Evolutionary conservation across 1,140 invertebrate genomes (phyloP), one percentile per base, ranked within the genome.

Genomic region (Drosophila athabasca): DNA sequence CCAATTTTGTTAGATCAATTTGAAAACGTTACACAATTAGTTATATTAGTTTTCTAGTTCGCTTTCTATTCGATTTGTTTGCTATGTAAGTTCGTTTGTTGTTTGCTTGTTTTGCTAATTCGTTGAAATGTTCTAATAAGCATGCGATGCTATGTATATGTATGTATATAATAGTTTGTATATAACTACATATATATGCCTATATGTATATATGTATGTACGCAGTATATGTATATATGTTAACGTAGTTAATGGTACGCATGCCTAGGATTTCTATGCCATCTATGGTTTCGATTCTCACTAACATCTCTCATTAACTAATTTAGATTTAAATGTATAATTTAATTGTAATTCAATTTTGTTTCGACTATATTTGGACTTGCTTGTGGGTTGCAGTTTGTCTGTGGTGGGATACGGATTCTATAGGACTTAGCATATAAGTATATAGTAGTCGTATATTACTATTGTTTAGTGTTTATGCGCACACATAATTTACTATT

Each of bases 361-460:
- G 45, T 48, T 57, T 57, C 41, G 11, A 39, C 55, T 73, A 49
- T 49, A 73, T 35, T 60, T 88, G 79, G 83, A 81, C 82, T 85
- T 68, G 65, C 75, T 79, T 88, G 83, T 87, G 84, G 83, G 79
- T 79, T 79, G 76, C 72, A 73, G 35, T 82, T 81, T 76, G 65
- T 75, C 46, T 88, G 83, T 87, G 83, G 83, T 87, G 83, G 83
- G 83, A 87, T 88, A 67, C 76, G 79, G 83, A 88, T 70, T 76
- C 51, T 57, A 71, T 57, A 71, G 66, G 45, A 55, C 31, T 62
- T 57, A 44, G 35, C 53, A 19, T 65, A 46, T 35, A 51, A 35
- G 24, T 50, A 24, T 59, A 49, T 58, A 24, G 48, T 48, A 55
- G 66, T 58, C 29, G 29, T 50, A 39, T 60, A 60, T 51, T 61